Percentiles rank a stretch among this genome's conserved stretches.
These are phyloP conservation scores for Chaetura pelagica DNA, from an alignment of 2,113 vertebrate species.

Conservation along the genomic window DNA sequence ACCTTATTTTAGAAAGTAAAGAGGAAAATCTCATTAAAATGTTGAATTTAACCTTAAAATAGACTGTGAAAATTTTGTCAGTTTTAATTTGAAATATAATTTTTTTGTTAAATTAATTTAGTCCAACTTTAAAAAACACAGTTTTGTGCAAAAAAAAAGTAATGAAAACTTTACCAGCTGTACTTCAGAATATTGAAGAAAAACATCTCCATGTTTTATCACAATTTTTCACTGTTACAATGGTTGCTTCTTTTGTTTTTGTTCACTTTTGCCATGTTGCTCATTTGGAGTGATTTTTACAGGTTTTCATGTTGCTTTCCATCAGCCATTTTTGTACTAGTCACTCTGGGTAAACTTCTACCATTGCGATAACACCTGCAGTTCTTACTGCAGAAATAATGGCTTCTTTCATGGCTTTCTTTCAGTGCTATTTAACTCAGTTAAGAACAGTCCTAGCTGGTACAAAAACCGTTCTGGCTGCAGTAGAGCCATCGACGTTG, in stretches of 20 bases:
- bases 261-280: neutral
- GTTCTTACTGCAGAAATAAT: neutral
- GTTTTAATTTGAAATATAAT: neutral
- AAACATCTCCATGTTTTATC: neutral
- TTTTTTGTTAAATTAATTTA: neutral
- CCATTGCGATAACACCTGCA: fast-evolving
- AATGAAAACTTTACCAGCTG: neutral
- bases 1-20: neutral
- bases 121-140: neutral
- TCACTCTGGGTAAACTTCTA: neutral
- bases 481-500: neutral
- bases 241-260: neutral
- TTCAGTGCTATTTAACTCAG: neutral
- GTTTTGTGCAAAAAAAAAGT: neutral
- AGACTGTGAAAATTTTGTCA: neutral
- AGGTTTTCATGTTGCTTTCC: neutral
- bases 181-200: neutral
- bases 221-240: neutral
- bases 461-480: neutral
- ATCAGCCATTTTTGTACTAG: neutral
- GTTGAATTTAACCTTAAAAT: neutral
- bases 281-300: neutral
- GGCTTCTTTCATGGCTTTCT: neutral
- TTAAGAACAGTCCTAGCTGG: neutral
- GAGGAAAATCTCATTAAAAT: neutral